Base-by-base conservation (phyloP, 1,140 invertebrate genomes). In the Hypsibius dujardini region DNA sequence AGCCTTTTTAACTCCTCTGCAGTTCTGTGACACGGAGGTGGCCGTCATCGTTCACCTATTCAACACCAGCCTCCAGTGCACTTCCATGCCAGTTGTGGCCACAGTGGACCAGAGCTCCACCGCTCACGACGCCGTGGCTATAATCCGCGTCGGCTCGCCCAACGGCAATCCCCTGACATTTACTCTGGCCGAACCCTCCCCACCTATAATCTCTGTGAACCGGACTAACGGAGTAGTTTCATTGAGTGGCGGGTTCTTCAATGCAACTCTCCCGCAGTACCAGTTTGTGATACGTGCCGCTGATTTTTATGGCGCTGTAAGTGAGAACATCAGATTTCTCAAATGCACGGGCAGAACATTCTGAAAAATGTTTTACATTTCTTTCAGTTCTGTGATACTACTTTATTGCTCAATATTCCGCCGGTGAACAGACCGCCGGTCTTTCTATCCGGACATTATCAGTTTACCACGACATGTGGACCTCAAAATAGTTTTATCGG, bases 381-480 rank as follows among this genome's bases (percentile, higher is more conserved):
- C 45, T 12, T 42, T 12, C 42, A 67, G 62, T 67, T 15, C 45
- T 67, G 62, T 45, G 62, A 67, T 42, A 67, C 62, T 15, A 67
- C 42, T 7, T 42, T 67, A 42, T 7, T 67, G 42, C 12, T 67
- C 3, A 67, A 67, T 12, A 3, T 67, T 12, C 62, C 62, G 3
- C 12, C 12, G 3, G 42, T 67, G 12, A 67, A 67, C 62, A 12
- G 62, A 7, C 62, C 12, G 7, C 62, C 62, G 3, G 42, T 12
- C 42, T 67, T 67, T 42, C 3, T 42, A 7, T 15, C 12, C 3
- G 12, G 3, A 12, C 62, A 45, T 12, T 67, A 67, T 42, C 12
- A 15, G 62, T 45, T 67, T 3, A 15, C 62, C 3, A 7, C 62
- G 45, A 45, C 12, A 12, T 67, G 62, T 42, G 62, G 62, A 15